Base-by-base conservation (phyloP, 2,888 invertebrate species). In the Rhagophthalmus giganteus region DNA sequence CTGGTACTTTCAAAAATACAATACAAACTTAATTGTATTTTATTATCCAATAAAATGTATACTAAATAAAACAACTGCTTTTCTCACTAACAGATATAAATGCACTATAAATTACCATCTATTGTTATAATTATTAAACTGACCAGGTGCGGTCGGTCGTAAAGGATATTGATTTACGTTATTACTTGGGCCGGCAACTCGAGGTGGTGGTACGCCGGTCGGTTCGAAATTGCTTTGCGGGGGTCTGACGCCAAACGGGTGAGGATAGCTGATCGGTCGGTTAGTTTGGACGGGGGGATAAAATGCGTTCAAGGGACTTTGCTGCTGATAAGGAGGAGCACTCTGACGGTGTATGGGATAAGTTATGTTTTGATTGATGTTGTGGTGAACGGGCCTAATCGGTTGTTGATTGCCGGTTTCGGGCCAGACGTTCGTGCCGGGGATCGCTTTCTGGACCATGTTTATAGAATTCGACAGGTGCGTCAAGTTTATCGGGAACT, bases 401-500 rank as follows among this genome's bases (percentile, higher is more conserved):
- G 20, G 5, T 32, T 8, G 5, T n/a, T 9, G 25, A 20, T 24
- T 30, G 2, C 8, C 12, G 8, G 13, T 8, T 1, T 30, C 5
- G 2, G 13, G 13, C 5, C 8, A 7, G 8, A 9, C 3, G 3
- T 7, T 10, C 12, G 30, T 12, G 12, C 11, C 7, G 2, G 5
- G 12, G n/a, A n/a, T n/a, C 1, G 25, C 28, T 35, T 48, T 24
- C 3, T 48, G 48, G n/a, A 25, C 48, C 1, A 14, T 40, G 8
- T 32, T 33, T n/a, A 48, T n/a, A 30, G 48, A 34, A 26, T 14
- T 13, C 2, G 48, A 26, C 10, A 48, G 24, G 9, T 34, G 39
- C 13, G 27, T 30, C 12, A 48, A 10, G 20, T 42, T 50, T 16
- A 42, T 42, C 0, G 49, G 42, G 11, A 42, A 31, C n/a, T n/a